These are phyloP conservation scores for Aphaenogaster floridana DNA, from an alignment of 1,140 invertebrate genomes.

Conservation along the genomic window DNA sequence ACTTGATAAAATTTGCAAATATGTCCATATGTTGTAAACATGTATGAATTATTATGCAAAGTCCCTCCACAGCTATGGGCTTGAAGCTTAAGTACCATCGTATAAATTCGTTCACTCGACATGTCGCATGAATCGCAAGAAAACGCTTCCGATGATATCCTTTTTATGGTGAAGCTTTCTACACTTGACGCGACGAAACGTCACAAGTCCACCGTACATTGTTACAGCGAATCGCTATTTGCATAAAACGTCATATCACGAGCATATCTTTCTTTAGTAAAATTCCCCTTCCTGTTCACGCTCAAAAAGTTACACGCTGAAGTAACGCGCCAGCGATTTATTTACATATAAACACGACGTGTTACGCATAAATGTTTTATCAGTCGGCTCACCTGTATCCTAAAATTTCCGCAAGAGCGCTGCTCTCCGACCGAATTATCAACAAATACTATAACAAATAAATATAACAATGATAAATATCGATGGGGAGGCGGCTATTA, in stretches of 20 bases:
- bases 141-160: slow-evolving; percentile 1
- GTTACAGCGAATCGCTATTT: slow-evolving; percentile 34
- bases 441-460: background rate
- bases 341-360: slow-evolving; percentile 47
- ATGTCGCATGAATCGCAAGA: background rate
- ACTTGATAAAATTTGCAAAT: background rate
- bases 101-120: background rate
- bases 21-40: background rate
- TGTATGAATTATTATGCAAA: background rate
- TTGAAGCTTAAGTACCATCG: background rate
- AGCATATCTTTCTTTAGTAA: slow-evolving; percentile 16
- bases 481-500: background rate
- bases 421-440: background rate
- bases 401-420: slow-evolving; percentile 27
- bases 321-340: slow-evolving; percentile 12
- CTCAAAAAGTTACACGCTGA: slow-evolving; percentile 23
- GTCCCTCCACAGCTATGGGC: background rate
- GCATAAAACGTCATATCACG: slow-evolving; percentile 46
- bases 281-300: background rate
- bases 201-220: slow-evolving; percentile 16
- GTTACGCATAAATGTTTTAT: slow-evolving; percentile 36
- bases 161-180: background rate
- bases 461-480: slow-evolving; percentile 36
- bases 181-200: slow-evolving; percentile 19
- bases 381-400: slow-evolving; percentile 4